phyloP scores from a whole-genome alignment of 2,888 invertebrate species.

The Protophormia terraenovae region DNA sequence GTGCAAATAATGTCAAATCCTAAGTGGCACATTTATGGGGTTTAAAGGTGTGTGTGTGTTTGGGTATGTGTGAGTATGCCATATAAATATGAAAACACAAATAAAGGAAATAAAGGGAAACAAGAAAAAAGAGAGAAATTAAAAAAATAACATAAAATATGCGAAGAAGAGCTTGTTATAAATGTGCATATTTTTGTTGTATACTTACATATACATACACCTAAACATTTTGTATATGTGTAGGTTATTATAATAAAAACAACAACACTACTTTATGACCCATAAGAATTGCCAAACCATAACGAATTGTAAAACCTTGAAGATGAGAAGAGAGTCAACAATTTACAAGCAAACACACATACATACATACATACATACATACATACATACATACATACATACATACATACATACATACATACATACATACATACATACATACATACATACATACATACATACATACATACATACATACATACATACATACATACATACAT shows the following conservation, averaged over 20 bases:
- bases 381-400: neutral
- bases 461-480: neutral
- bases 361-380: neutral
- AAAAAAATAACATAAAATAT: slow-evolving; percentile 41
- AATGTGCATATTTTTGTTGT: slow-evolving; percentile 36
- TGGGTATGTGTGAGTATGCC: no score
- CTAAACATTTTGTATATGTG: neutral
- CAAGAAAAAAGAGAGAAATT: no score
- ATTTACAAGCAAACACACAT: neutral
- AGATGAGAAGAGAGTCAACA: slow-evolving; percentile 43
- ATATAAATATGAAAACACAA: neutral
- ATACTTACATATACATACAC: neutral
- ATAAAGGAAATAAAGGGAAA: slow-evolving; percentile 5
- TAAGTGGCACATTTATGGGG: slow-evolving; percentile 31
- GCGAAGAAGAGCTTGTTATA: slow-evolving; percentile 18
- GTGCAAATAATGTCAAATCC: slow-evolving; percentile 49
- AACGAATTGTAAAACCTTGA: slow-evolving; percentile 59
- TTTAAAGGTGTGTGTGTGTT: neutral
- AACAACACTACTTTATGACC: slow-evolving; percentile 59
- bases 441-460: neutral
- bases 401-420: neutral
- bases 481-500: neutral
- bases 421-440: neutral
- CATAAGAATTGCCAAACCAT: slow-evolving; percentile 50
- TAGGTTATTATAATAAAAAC: slow-evolving; percentile 32